phyloP scores from a whole-genome alignment of 2,113 vertebrate species.

The Grammomys dolichurus region DNA sequence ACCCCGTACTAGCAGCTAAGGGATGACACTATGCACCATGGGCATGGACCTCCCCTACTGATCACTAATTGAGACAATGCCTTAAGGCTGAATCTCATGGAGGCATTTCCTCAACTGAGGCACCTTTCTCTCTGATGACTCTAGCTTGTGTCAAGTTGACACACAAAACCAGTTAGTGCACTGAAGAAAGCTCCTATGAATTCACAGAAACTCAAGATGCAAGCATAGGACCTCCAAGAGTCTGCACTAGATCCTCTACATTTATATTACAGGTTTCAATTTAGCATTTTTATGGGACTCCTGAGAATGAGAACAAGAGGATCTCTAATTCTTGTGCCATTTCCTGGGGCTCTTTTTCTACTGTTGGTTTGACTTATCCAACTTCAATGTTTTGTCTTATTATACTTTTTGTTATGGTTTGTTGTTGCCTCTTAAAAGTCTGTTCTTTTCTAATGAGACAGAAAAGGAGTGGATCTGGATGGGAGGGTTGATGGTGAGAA shows the following conservation, averaged over 20 bases:
- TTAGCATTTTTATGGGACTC: background rate
- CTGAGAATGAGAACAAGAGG: background rate
- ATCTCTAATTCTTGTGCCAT: background rate
- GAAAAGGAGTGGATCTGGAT: background rate
- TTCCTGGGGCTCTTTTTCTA: background rate
- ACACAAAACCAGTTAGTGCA: too few relatives aligned
- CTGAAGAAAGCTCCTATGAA: background rate
- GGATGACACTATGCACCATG: background rate
- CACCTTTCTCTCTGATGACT: background rate
- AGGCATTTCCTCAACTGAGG: background rate
- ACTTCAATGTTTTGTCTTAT: background rate
- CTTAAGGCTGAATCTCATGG: background rate
- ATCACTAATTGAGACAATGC: background rate
- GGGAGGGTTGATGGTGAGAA: background rate
- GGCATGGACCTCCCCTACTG: background rate
- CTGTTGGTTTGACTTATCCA: background rate
- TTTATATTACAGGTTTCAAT: background rate
- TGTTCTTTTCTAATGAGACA: background rate
- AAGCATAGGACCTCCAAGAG: background rate
- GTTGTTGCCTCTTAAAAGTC: background rate
- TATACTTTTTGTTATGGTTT: background rate
- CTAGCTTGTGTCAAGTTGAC: too few relatives aligned
- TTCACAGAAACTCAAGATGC: background rate
- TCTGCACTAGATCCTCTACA: background rate
- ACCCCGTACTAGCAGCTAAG: background rate